Evolutionary conservation across 2,113 vertebrate species (phyloP), one percentile per base, ranked within the genome.

Genomic region (Propithecus coquereli): DNA sequence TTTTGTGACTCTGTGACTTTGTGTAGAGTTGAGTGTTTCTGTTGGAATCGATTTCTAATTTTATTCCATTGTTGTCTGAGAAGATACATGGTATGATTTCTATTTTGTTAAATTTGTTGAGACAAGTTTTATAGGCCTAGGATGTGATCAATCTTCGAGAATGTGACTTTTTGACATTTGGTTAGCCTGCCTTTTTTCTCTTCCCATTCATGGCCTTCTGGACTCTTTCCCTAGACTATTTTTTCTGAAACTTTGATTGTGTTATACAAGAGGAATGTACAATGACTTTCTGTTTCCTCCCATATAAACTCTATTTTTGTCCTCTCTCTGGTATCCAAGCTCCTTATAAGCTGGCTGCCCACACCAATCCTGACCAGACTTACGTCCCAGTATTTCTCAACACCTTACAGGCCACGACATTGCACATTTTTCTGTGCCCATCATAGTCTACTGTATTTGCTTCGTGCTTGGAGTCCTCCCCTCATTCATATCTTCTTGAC

Each of bases 341-440:
- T 45, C 30, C 50, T 71, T 16, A 43, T 40, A 71, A 30, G 4
- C 32, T 81, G 65, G 11, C 23, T 82, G 17, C 71, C 9, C 4
- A n/a, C 0, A 4, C 52, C 6, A 20, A 2, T 13, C 13, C 8
- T 5, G 4, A 27, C 9, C 3, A 43, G 43, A 50, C 50, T 45
- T 54, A 23, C 17, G 27, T 63, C 27, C 23, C 37, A 18, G 0
- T 32, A 37, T 68, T 90, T 45, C 32, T 68, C 20, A 23, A 17
- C 0, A 25, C 30, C 9, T 27, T 32, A 54, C 16, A 7, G 13
- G 7, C 25, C 4, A 43, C 5, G 40, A 43, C 40, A 43, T 65
- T 32, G 23, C 1, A 14, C 18, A 8, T 30, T 71, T 82, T 43
- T 37, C 23, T 22, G 32, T n/a, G 45, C 40, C 47, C 40, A 30